Percentiles rank a stretch among this genome's conserved stretches.
These are phyloP conservation scores for Euborellia annulipes DNA, from an alignment of 1,140 invertebrate species.

Conservation along the genomic window DNA sequence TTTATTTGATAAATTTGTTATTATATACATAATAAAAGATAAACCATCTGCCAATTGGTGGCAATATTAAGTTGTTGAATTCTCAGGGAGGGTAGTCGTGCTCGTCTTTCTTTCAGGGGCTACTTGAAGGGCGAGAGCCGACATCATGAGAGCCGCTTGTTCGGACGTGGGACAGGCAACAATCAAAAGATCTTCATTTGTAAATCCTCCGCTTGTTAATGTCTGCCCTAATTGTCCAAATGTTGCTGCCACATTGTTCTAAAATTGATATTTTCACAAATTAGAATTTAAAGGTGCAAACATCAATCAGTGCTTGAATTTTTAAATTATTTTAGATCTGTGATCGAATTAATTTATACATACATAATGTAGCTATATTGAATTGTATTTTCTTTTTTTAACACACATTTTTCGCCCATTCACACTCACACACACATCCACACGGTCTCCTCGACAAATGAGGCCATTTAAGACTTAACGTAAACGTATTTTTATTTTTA, in stretches of 20 bases:
- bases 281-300: too few species aligned
- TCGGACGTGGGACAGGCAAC: constrained; percentile 80
- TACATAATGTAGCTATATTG: not conserved
- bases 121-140: constrained; percentile 45
- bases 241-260: constrained; percentile 76
- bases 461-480: too few species aligned
- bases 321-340: not conserved
- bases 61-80: not conserved
- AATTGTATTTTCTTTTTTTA: not conserved
- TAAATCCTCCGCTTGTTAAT: constrained; percentile 52
- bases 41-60: too few species aligned
- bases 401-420: not conserved
- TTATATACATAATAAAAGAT: too few species aligned
- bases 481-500: too few species aligned
- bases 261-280: constrained; percentile 24
- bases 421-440: not conserved
- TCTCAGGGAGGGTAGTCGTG: not conserved
- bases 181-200: constrained; percentile 61
- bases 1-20: too few species aligned
- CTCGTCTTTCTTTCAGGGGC: constrained; percentile 13
- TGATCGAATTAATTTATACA: not conserved
- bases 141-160: constrained; percentile 77
- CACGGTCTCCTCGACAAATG: too few species aligned
- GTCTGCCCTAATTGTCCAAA: constrained; percentile 72
- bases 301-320: not conserved